Evolutionary conservation across 1,140 invertebrate species (phyloP), one percentile per base, ranked within the genome.

Genomic region (Cylas formicarius): DNA sequence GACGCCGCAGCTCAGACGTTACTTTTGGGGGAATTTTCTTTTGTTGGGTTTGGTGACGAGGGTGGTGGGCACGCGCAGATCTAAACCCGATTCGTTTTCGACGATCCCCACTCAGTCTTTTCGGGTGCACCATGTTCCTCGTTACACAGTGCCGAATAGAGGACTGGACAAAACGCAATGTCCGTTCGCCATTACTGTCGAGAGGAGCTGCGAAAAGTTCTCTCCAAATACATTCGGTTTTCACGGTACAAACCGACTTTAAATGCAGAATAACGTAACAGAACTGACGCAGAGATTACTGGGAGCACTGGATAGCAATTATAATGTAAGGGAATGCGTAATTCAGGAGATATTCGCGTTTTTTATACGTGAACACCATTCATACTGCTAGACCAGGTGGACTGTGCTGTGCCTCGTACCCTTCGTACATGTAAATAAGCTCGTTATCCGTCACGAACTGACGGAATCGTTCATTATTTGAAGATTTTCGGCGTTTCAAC

Each of bases 201-300:
- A 62, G 51, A 56, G 50, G 61, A 66, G 56, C 62, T 63, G 50
- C 62, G 61, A 51, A 61, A 56, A 56, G 60, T 65, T 55, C 61
- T 59, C 42, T 59, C 61, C 46, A 65, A 61, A 44, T 63, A 63
- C 57, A 61, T 63, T 57, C 62, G 62, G 56, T 65, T 65, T 65
- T 63, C 57, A 57, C 61, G 61, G 48, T 62, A 61, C 58, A 65
- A 60, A 61, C 57, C 56, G 56, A 60, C 53, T 62, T 63, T 67
- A 67, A 62, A 75, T 75, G 73, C 72, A 75, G 72, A 73, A 68
- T 70, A 67, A 72, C 69, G 72, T 72, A 67, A 72, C 68, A 63
- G 74, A 78, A 67, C 69, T 79, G 64, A 76, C 76, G 56, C 70
- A 74, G 62, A 76, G 70, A 71, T 74, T 78, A 68, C 72, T 76